A percentile compares a stretch with the other conserved stretches of the same genome.
Evolutionary conservation across 2,797 vertebrate genomes (phyloP).

Genomic region (Fistularia tabacaria): DNA sequence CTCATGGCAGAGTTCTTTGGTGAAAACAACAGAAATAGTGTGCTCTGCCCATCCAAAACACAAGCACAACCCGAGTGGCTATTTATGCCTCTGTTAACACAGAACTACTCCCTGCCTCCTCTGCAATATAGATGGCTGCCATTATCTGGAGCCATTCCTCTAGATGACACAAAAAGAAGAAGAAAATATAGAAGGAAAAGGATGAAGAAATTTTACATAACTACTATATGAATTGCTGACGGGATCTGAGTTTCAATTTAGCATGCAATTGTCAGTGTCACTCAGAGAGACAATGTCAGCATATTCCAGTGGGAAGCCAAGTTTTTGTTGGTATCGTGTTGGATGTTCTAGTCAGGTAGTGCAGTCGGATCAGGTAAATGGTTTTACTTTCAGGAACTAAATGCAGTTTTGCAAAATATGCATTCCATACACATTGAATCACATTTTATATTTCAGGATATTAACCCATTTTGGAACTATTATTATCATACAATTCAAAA

Average conservation of each 20-base stretch:
- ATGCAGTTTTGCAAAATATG: no score
- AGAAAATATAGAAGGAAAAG: conserved; percentile 41
- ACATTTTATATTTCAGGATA: no score
- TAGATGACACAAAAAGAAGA: conserved; percentile 49
- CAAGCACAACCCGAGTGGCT: conserved; percentile 54
- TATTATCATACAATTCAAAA: no score
- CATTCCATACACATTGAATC: no score
- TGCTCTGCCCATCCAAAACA: conserved; percentile 51
- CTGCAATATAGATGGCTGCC: conserved; percentile 71
- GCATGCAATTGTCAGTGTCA: conserved; percentile 70
- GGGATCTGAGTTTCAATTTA: conserved; percentile 71
- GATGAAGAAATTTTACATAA: conserved; percentile 64
- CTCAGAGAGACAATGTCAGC: conserved; percentile 57
- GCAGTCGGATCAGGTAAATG: no score
- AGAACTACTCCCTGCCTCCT: conserved; percentile 61
- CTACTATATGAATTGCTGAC: conserved; percentile 66
- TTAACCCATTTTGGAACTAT: no score
- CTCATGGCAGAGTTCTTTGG: conserved; percentile 38
- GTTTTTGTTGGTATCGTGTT: no score
- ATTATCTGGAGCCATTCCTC: conserved; percentile 73
- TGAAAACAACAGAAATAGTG: conserved; percentile 26
- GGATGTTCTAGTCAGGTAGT: no score
- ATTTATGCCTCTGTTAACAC: conserved; percentile 61
- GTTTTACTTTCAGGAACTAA: no score
- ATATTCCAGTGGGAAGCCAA: conserved; percentile 27